Conservation (phyloP, 2,888 invertebrate genomes). For the Pherbina coryleti region DNA sequence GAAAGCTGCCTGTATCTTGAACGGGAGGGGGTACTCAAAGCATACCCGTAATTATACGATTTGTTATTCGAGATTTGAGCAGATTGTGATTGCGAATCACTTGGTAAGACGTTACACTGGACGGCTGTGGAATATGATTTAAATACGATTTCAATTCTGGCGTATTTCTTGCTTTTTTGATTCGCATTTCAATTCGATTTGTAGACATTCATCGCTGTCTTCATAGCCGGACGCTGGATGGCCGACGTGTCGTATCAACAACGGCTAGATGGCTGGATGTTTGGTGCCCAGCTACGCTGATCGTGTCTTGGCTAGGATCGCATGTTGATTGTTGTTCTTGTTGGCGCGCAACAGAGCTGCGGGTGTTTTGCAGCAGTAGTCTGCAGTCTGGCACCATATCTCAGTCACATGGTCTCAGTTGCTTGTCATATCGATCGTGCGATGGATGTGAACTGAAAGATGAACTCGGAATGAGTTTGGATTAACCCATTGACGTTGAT, state of each 20-base stretch:
- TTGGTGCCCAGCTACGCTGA: constrained; percentile 4
- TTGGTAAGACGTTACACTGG: constrained; percentile 41
- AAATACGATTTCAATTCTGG: constrained; percentile 68
- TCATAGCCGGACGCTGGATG: background rate
- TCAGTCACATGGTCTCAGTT: constrained; percentile 40
- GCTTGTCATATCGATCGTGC: constrained; percentile 28
- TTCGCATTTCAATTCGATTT: constrained; percentile 56
- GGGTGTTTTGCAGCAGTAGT: constrained; percentile 48
- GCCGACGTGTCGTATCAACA: background rate
- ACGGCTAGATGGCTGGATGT: background rate
- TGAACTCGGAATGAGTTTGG: background rate
- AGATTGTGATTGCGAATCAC: constrained; percentile 67
- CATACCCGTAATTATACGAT: constrained; percentile 68
- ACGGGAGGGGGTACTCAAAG: constrained; percentile 46
- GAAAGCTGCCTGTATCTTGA: no score
- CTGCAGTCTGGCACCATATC: constrained; percentile 51
- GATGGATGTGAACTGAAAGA: constrained; percentile 6
- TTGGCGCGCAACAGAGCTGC: constrained; percentile 17
- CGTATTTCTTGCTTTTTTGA: constrained; percentile 56
- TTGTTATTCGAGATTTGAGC: constrained; percentile 67
- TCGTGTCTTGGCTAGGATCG: constrained; percentile 50
- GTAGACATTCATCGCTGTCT: constrained; percentile 11
- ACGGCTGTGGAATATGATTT: constrained; percentile 58
- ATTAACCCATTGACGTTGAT: no score
- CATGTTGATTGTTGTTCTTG: constrained; percentile 58